Conservation (phyloP, 2,797 vertebrate genomes). For the Fistularia commersonii region DNA sequence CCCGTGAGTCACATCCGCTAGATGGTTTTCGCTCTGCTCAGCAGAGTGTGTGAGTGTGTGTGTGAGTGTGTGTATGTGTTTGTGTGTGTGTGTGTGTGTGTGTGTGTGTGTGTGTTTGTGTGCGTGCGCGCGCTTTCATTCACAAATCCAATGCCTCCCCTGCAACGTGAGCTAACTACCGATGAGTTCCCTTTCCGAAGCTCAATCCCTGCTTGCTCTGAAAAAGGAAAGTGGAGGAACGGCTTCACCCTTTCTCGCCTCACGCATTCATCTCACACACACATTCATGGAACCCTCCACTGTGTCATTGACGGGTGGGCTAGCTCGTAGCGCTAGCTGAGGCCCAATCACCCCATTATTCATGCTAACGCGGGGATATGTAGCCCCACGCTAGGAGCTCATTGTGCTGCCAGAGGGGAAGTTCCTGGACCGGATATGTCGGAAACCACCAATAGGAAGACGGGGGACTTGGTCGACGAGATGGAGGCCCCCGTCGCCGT, state of each 20-base stretch:
- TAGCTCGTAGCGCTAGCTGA: too few relatives aligned
- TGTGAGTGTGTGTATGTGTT: background rate
- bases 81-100: background rate
- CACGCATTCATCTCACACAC: too few relatives aligned
- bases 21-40: conserved; percentile 18
- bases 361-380: too few relatives aligned
- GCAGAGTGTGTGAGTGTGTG: background rate
- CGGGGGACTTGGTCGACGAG: too few relatives aligned
- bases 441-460: too few relatives aligned
- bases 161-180: conserved; percentile 10
- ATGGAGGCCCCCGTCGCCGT: too few relatives aligned
- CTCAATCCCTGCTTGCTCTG: conserved; percentile 2
- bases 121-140: conserved; percentile 21
- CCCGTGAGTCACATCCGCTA: conserved; percentile 16
- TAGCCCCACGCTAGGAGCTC: too few relatives aligned
- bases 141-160: conserved; percentile 25
- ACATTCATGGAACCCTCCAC: too few relatives aligned
- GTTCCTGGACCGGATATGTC: too few relatives aligned
- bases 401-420: too few relatives aligned
- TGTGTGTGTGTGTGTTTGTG: conserved; percentile 1
- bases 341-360: too few relatives aligned
- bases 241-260: background rate
- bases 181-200: conserved; percentile 9
- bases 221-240: background rate
- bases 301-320: too few relatives aligned